A percentile compares a stretch with the other conserved stretches of the same genome.
Evolutionary conservation across 2,797 vertebrate genomes (phyloP).

Genomic region (Meriones psammophilus): DNA sequence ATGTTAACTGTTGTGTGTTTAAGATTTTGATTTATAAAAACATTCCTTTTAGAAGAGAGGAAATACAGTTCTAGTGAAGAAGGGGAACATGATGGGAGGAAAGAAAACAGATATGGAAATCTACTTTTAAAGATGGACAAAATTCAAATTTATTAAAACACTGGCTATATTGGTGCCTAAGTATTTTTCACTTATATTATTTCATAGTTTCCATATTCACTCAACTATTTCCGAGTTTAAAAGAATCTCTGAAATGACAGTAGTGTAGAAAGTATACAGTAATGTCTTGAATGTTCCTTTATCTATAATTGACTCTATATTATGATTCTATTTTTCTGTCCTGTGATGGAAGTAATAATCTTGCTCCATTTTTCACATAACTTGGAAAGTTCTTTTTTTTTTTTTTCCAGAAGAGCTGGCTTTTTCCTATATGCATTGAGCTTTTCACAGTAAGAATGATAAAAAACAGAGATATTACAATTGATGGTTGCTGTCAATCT

Average conservation of each 20-base stretch:
- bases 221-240: constrained; percentile 52
- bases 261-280: not conserved
- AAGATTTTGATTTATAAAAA: not conserved
- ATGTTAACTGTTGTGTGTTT: not conserved
- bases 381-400: constrained; percentile 57
- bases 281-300: constrained; percentile 62
- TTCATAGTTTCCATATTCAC: constrained; percentile 39
- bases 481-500: constrained; percentile 39
- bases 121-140: not conserved
- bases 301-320: constrained; percentile 60
- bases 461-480: constrained; percentile 46
- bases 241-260: constrained; percentile 52
- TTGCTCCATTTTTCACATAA: constrained; percentile 60
- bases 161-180: not conserved
- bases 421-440: constrained; percentile 58
- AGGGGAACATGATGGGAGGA: not conserved
- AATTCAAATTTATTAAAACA: constrained; percentile 37
- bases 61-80: not conserved
- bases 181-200: constrained; percentile 2
- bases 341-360: constrained; percentile 50
- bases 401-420: not conserved
- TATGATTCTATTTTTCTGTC: constrained; percentile 60
- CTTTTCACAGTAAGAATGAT: constrained; percentile 64
- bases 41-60: not conserved
- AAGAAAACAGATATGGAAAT: not conserved